Percentiles rank a stretch among this genome's conserved stretches.
Conservation (phyloP, 1,140 invertebrate species). For the Heliothis subflexa region DNA sequence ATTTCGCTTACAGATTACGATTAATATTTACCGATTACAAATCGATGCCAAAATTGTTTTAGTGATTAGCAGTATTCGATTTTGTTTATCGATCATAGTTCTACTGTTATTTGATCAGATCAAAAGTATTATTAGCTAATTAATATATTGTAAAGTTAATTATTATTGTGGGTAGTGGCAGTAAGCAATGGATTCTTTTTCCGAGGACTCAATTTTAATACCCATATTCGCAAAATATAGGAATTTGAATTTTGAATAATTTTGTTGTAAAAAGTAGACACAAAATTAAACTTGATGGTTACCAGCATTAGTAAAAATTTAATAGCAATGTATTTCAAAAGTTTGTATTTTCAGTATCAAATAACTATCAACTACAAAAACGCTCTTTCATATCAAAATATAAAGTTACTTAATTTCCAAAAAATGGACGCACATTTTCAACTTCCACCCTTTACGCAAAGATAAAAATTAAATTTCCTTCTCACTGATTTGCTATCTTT, state of each 20-base stretch:
- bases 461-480: conserved; percentile 32
- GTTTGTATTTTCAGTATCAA: background rate
- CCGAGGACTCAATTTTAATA: background rate
- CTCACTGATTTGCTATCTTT: conserved; percentile 18
- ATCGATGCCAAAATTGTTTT: conserved; percentile 48
- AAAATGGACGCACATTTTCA: background rate
- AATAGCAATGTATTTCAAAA: background rate
- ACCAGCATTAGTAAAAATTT: too few relatives aligned
- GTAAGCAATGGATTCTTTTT: background rate
- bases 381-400: background rate
- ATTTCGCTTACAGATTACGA: conserved; percentile 4
- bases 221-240: too few relatives aligned
- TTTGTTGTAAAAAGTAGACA: background rate
- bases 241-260: too few relatives aligned
- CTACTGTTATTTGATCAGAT: conserved; percentile 55
- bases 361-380: background rate
- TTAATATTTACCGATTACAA: background rate
- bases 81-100: conserved; percentile 23
- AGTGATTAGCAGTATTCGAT: conserved; percentile 41
- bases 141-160: conserved; percentile 43
- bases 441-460: too few relatives aligned
- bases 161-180: conserved; percentile 15
- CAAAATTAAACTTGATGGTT: too few relatives aligned
- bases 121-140: conserved; percentile 50
- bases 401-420: background rate